phyloP scores from a whole-genome alignment of 1,140 invertebrate species.

The Anagrus nilaparvatae region DNA sequence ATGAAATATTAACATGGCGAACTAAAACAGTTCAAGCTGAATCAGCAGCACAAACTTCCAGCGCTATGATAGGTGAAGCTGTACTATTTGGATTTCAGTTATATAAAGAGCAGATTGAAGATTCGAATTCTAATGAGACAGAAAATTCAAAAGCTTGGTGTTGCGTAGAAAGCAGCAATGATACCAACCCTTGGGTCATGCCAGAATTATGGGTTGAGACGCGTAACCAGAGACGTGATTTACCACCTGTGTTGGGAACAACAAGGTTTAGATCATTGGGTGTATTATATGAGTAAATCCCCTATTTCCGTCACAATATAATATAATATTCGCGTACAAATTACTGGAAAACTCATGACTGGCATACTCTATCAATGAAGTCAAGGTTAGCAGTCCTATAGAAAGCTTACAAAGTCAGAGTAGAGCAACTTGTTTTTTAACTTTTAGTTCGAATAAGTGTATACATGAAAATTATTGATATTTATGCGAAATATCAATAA shows the following conservation, averaged over 20 bases:
- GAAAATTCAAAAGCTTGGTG: not conserved
- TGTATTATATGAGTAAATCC: too few relatives aligned
- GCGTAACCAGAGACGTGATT: not conserved
- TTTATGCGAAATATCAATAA: too few relatives aligned
- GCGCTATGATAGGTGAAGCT: not conserved
- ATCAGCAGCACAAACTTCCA: not conserved
- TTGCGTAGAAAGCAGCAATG: not conserved
- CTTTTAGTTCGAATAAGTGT: too few relatives aligned
- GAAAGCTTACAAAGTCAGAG: too few relatives aligned
- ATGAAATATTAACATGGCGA: not conserved
- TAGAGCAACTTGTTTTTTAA: too few relatives aligned
- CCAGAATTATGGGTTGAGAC: not conserved
- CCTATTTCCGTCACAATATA: too few relatives aligned
- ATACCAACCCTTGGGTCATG: not conserved
- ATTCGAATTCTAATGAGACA: not conserved
- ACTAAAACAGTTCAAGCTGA: not conserved
- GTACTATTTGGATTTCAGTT: not conserved
- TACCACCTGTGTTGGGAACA: not conserved
- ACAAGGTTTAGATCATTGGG: not conserved
- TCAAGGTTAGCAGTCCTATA: too few relatives aligned
- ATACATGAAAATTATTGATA: too few relatives aligned
- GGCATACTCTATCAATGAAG: too few relatives aligned
- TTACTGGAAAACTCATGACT: too few relatives aligned
- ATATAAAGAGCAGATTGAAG: not conserved
- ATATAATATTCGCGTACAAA: too few relatives aligned